phyloP scores from a whole-genome alignment of 2,888 invertebrate species.

The Tenthredo notha region DNA sequence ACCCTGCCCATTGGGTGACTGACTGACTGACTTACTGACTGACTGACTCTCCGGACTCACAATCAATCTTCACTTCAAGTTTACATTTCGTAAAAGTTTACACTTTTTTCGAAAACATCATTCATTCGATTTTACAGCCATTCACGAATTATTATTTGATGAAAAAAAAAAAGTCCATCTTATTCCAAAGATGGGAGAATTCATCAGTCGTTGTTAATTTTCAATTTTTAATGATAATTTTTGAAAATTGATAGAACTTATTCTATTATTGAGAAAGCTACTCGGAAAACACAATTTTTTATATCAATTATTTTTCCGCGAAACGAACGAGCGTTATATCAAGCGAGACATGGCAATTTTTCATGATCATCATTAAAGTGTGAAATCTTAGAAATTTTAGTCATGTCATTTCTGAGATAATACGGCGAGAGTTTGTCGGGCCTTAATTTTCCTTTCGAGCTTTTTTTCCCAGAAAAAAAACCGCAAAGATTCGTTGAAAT shows the following conservation, averaged over 20 bases:
- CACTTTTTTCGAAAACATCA: not conserved
- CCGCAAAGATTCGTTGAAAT: no score
- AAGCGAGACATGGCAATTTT: not conserved
- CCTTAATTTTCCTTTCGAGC: no score
- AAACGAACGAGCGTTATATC: not conserved
- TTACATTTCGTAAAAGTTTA: not conserved
- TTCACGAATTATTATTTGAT: not conserved
- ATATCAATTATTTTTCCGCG: no score
- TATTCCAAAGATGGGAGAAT: not conserved
- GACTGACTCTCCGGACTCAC: not conserved
- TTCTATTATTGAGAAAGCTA: not conserved
- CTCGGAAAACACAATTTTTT: no score
- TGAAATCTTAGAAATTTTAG: not conserved
- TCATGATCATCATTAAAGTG: not conserved
- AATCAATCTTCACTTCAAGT: not conserved
- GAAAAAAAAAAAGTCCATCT: not conserved
- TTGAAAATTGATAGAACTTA: not conserved
- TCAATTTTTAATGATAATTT: not conserved
- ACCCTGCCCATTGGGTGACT: constrained; percentile 36
- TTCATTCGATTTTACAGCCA: not conserved
- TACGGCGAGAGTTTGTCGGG: no score
- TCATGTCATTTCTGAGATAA: not conserved
- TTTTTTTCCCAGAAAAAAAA: no score
- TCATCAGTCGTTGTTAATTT: not conserved
- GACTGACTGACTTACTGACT: constrained; percentile 83